Percentiles rank a stretch among this genome's conserved stretches.
These are phyloP conservation scores for Lepidochitona cinerea DNA, from an alignment of 2,888 invertebrate species.

Conservation along the genomic window DNA sequence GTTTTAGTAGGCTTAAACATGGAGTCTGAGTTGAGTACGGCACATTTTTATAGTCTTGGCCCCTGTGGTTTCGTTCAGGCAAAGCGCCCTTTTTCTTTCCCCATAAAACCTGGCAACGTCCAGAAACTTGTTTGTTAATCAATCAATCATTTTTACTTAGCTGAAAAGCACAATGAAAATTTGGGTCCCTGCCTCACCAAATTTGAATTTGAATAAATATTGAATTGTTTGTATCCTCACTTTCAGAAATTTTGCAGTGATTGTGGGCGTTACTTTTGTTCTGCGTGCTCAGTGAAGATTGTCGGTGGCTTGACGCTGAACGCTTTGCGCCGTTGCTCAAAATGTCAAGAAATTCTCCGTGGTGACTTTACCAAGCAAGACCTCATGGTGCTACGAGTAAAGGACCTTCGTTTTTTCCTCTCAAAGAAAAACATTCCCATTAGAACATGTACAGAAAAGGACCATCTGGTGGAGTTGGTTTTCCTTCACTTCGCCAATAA, in stretches of 20 bases:
- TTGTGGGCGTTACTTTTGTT: conserved; percentile 58
- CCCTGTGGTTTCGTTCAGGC: too few species aligned
- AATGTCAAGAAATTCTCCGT: conserved; percentile 55
- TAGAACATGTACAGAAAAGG: conserved; percentile 63
- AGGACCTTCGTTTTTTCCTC: conserved; percentile 64
- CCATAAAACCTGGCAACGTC: too few species aligned
- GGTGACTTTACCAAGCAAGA: conserved; percentile 59
- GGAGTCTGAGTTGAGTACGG: too few species aligned
- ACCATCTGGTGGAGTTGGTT: conserved; percentile 65
- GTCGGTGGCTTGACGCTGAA: conserved; percentile 14
- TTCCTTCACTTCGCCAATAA: conserved; percentile 41
- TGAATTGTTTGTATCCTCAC: background rate
- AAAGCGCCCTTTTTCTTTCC: too few species aligned
- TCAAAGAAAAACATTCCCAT: conserved; percentile 55
- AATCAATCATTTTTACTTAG: too few species aligned
- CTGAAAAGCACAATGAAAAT: too few species aligned
- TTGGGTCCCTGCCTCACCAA: too few species aligned
- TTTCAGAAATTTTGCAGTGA: conserved; percentile 62
- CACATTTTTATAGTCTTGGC: too few species aligned
- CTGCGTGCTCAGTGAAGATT: conserved; percentile 45
- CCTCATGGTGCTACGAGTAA: conserved; percentile 58
- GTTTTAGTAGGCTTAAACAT: too few species aligned
- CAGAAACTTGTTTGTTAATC: too few species aligned
- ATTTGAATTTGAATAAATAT: too few species aligned
- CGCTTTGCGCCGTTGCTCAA: conserved; percentile 52